Conservation (phyloP, 1,140 invertebrate species). For the Daktulosphaira vitifoliae region DNA sequence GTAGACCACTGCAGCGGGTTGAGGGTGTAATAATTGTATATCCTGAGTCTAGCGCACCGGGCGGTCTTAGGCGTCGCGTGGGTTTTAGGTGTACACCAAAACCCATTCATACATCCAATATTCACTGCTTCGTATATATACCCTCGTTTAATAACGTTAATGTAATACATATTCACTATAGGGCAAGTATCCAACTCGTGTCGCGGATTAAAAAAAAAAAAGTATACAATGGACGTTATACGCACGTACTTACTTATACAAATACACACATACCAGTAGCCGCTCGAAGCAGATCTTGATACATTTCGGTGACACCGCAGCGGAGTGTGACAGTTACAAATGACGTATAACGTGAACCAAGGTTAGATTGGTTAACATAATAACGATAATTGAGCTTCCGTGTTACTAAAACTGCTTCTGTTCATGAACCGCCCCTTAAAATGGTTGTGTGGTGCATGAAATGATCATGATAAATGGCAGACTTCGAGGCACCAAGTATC, state of each 20-base stretch:
- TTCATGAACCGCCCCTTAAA: no score
- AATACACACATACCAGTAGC: conserved; percentile 8
- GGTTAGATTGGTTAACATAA: no score
- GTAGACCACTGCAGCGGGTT: neutral
- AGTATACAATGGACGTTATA: neutral
- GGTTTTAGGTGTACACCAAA: neutral
- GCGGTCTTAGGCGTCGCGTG: conserved; percentile 31
- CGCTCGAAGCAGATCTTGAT: conserved; percentile 10
- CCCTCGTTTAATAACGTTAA: neutral
- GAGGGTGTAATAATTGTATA: conserved; percentile 19
- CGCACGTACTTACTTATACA: neutral
- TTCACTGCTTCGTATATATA: no score
- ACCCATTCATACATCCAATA: conserved; percentile 1
- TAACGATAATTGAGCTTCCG: neutral
- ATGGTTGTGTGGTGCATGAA: no score
- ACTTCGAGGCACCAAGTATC: no score
- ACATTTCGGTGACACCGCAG: conserved; percentile 1
- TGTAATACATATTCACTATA: neutral
- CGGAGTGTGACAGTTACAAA: conserved; percentile 22
- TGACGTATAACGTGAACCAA: neutral
- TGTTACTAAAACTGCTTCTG: neutral
- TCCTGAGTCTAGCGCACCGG: conserved; percentile 26
- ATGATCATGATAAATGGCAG: no score
- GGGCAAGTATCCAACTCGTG: neutral
- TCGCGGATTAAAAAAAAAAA: conserved; percentile 12